These are phyloP conservation scores for Lophura nycthemera DNA, from an alignment of 2,113 vertebrate genomes.

Conservation along the genomic window DNA sequence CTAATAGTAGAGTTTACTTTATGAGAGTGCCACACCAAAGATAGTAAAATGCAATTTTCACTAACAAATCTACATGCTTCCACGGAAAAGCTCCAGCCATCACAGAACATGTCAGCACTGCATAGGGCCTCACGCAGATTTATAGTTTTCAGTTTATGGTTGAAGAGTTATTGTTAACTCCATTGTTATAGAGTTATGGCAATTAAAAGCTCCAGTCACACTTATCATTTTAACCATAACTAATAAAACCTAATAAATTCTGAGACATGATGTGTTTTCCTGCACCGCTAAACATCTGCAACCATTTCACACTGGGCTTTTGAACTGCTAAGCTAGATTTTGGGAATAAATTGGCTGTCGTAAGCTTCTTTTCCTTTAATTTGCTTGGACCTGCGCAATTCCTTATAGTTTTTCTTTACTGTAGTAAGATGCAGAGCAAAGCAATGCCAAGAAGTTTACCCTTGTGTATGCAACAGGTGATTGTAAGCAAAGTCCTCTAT, in stretches of 20 bases:
- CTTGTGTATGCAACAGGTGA: background rate
- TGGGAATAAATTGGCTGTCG: background rate
- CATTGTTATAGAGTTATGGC: slow-evolving; percentile 41
- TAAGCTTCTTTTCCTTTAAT: background rate
- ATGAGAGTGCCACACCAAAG: slow-evolving; percentile 64
- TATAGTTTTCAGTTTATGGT: slow-evolving; percentile 36
- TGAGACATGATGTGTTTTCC: background rate
- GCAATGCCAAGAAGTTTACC: background rate
- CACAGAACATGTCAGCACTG: slow-evolving; percentile 1
- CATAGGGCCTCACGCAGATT: background rate
- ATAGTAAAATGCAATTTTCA: slow-evolving; percentile 68
- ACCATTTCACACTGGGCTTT: background rate
- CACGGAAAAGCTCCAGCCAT: slow-evolving; percentile 34
- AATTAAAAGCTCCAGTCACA: slow-evolving; percentile 42
- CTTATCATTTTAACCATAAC: slow-evolving; percentile 9
- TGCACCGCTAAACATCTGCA: background rate
- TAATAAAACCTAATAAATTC: slow-evolving; percentile 6
- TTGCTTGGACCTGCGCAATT: background rate
- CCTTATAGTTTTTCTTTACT: background rate
- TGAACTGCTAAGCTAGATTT: background rate
- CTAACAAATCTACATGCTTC: slow-evolving; percentile 32
- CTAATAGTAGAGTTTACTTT: slow-evolving; percentile 70
- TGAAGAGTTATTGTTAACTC: slow-evolving; percentile 57
- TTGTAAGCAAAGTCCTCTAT: background rate
- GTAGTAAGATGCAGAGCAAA: background rate